Evolutionary conservation across 2,888 invertebrate species (phyloP).

Genomic region (Bimastos eiseni): DNA sequence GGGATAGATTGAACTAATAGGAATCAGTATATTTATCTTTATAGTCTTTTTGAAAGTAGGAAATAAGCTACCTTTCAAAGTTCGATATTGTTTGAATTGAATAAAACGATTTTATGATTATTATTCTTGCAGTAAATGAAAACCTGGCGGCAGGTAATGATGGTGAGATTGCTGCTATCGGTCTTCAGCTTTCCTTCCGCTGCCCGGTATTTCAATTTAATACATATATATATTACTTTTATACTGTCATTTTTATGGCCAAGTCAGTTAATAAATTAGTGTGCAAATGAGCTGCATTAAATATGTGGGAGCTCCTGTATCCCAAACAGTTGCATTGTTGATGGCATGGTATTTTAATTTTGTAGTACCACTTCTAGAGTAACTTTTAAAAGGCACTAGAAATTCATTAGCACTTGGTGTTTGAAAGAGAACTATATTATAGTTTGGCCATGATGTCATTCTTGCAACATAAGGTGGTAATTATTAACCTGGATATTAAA

Average conservation of each 20-base stretch:
- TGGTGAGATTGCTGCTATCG: background rate
- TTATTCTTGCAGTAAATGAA: background rate
- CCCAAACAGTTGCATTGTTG: background rate
- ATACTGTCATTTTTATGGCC: no score
- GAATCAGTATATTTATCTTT: no score
- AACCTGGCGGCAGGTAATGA: background rate
- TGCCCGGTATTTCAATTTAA: constrained; percentile 13
- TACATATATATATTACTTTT: background rate
- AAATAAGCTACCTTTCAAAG: background rate
- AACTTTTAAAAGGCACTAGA: background rate
- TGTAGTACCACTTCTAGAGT: background rate
- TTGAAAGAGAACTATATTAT: background rate
- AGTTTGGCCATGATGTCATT: background rate
- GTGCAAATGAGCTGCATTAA: background rate
- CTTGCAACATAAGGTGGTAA: background rate
- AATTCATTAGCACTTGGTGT: background rate
- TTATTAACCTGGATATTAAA: background rate
- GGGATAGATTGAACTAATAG: background rate
- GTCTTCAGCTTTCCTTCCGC: constrained; percentile 6
- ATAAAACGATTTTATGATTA: background rate
- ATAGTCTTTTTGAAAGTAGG: no score
- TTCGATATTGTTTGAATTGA: background rate
- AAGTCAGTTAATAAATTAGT: background rate
- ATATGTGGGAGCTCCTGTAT: background rate
- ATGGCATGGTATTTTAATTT: background rate